Base-by-base conservation (phyloP, 2,797 vertebrate species). In the Tolypeutes matacus region DNA sequence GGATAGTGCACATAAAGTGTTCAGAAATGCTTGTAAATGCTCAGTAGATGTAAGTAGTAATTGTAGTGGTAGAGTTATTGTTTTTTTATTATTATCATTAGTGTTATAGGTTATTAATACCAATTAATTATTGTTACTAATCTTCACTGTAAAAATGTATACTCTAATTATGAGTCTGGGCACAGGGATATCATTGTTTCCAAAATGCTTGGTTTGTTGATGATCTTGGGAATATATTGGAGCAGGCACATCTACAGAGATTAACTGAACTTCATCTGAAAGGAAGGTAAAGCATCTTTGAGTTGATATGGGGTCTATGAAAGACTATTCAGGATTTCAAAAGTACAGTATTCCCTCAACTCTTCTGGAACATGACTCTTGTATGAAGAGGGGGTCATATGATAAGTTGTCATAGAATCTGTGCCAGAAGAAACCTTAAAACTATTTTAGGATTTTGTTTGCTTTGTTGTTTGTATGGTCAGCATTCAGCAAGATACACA, bases 341-440 rank as follows among this genome's bases (percentile, higher is more conserved):
- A 87, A 14, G 31, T 7, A 27, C n/a, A 56, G 0, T 21, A 51
- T 60, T 17, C 60, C 70, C 53, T 86, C 12, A 34, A 31, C 11
- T 27, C 36, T 53, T 65, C 31, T 69, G 70, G 84, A 36, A 70
- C 34, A 25, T 42, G 85, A 72, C 39, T 53, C 3, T 56, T 89
- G 7, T 23, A 0, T 73, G 75, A 86, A 92, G 75, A 64, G 53
- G 23, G 80, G 23, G 58, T 73, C 34, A 10, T 36, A 27, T 29
- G 31, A 12, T 31, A 13, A 73, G 31, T 25, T 39, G 51, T 76
- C 58, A 20, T 29, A 80, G 82, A 93, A 51, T 82, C 7, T n/a
- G 72, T 62, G 67, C 75, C 80, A 42, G 62, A 78, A 89, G 70
- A 86, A 92, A 93, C 18, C 67, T 87, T 81, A 34, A 75, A 53